Evolutionary conservation across 2,888 invertebrate species (phyloP), one percentile per base, ranked within the genome.

Genomic region (Smittia sp.): DNA sequence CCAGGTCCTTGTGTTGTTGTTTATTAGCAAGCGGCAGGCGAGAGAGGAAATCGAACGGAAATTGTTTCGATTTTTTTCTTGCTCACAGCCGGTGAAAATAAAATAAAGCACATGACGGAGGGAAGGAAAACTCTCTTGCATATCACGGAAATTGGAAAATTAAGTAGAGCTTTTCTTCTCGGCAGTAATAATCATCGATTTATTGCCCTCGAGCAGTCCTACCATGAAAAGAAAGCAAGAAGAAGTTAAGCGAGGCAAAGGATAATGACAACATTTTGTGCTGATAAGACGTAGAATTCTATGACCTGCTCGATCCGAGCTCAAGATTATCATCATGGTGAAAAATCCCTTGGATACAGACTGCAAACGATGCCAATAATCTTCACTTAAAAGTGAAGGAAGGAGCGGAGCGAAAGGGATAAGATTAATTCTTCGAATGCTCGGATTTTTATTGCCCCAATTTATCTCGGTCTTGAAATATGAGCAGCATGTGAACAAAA

Each of bases 61-160:
- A 72, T 72, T 72, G 72, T 54, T 72, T 72, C 39, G 52, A 72
- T 54, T 72, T 58, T 38, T 27, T 54, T 32, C 54, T 27, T 11
- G 13, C 32, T 70, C 52, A 20, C 15, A 46, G 41, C 63, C 25
- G 24, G 11, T n/a, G 58, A 58, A 46, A 58, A 58, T 58, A 58
- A 58, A 58, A 58, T 58, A 58, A 63, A 63, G 63, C 63, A 63
- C 27, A 58, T 27, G 63, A 13, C 20, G 4, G 63, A 4, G 63
- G 63, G 22, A 58, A 58, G 58, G 20, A 58, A 18, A 58, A 46
- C 46, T 46, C 38, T 52, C 58, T 58, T 58, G 58, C 58, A 69
- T 52, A 69, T 72, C 32, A 27, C 32, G 72, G 72, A 72, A 72
- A 72, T 72, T 72, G 72, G 72, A 72, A 72, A 72, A 72, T 72